These are phyloP conservation scores for Cheilosia grossa DNA, from an alignment of 2,888 invertebrate genomes.

Conservation along the genomic window DNA sequence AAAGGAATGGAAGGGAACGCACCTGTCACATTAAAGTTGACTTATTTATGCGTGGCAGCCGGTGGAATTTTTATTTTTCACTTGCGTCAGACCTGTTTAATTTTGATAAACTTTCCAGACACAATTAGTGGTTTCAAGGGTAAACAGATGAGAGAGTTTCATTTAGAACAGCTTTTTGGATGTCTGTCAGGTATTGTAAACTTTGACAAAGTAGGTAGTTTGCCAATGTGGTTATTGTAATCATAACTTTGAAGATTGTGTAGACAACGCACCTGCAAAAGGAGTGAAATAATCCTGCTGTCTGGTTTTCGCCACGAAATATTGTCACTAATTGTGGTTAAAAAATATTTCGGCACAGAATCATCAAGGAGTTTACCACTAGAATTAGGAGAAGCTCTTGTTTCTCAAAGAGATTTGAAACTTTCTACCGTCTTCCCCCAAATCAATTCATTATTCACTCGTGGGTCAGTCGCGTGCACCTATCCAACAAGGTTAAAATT, in stretches of 20 bases:
- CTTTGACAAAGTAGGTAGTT: neutral
- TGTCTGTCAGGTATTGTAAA: neutral
- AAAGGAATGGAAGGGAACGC: neutral
- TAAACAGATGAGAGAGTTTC: neutral
- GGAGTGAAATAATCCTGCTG: neutral
- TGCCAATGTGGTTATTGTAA: neutral
- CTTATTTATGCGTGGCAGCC: neutral
- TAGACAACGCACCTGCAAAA: neutral
- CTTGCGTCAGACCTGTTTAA: neutral
- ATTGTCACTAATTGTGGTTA: no score
- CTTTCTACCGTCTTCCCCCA: neutral
- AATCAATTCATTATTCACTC: constrained; percentile 41
- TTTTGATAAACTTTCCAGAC: constrained; percentile 31
- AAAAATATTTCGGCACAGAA: no score
- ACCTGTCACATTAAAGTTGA: constrained; percentile 5
- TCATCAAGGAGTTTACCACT: no score
- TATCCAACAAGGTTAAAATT: no score
- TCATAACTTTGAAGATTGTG: neutral
- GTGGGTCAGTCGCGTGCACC: no score
- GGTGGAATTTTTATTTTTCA: no score
- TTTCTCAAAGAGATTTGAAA: no score
- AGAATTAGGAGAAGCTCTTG: no score
- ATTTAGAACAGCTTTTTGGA: no score
- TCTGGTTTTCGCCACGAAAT: no score
- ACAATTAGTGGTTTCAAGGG: constrained; percentile 4